Evolutionary conservation across 2,797 vertebrate species (phyloP).

Genomic region (Mormyrops boulengeri): DNA sequence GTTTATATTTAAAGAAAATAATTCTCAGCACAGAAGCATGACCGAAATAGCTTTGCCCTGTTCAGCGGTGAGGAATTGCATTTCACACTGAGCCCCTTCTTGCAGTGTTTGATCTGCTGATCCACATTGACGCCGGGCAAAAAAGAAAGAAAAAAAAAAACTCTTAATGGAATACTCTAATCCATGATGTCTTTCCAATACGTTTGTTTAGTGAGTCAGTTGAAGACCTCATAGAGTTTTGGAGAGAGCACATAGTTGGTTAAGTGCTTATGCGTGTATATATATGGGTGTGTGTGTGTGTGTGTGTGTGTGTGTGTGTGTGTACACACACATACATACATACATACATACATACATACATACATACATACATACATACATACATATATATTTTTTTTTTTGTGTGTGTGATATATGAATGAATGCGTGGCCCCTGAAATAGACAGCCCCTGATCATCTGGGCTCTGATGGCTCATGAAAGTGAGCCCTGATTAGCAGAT

Average conservation of each 20-base stretch:
- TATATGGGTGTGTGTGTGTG: too few species aligned
- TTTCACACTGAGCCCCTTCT: background rate
- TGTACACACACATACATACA: too few species aligned
- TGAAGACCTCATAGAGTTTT: background rate
- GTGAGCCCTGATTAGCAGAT: background rate
- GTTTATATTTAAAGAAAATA: conserved; percentile 18
- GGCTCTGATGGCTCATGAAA: background rate
- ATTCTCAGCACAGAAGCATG: background rate
- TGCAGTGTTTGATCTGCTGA: background rate
- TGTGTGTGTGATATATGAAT: background rate
- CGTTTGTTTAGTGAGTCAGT: background rate
- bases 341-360: too few species aligned
- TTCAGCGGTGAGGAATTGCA: background rate
- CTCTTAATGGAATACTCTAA: conserved; percentile 5
- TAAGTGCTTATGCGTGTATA: background rate
- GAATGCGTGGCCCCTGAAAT: background rate
- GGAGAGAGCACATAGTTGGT: background rate
- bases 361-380: too few species aligned
- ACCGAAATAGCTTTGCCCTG: conserved; percentile 7
- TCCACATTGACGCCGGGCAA: background rate
- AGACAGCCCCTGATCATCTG: background rate
- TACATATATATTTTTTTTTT: too few species aligned
- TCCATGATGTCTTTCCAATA: background rate
- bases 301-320: background rate
- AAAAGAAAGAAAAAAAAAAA: background rate